These are phyloP conservation scores for Xenus cinereus DNA, from an alignment of 2,113 vertebrate species.

Conservation along the genomic window DNA sequence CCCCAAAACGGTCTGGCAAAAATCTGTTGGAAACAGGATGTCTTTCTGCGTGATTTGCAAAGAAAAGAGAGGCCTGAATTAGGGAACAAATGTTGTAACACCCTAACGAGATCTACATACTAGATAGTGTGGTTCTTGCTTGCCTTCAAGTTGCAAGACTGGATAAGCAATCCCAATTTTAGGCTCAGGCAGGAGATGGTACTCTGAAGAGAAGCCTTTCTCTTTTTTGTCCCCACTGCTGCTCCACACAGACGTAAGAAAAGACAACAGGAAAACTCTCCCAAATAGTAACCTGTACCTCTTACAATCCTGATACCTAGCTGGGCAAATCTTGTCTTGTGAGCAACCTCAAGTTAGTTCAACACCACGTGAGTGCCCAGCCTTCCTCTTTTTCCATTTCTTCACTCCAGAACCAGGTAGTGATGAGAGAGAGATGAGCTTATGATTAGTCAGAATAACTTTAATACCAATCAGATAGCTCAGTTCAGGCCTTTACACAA, in stretches of 20 bases:
- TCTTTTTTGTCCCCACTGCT: neutral
- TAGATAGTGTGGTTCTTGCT: neutral
- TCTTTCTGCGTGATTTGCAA: neutral
- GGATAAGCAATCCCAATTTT: neutral
- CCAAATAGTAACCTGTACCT: neutral
- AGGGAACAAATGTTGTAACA: neutral
- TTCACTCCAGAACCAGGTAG: neutral
- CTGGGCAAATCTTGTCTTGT: neutral
- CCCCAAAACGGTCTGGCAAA: constrained; percentile 1
- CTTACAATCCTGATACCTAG: neutral
- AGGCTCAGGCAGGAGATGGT: neutral
- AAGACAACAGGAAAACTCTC: neutral
- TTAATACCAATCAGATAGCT: neutral
- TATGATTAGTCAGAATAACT: neutral
- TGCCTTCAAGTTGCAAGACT: neutral
- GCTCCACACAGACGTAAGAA: neutral
- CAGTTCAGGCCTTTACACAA: neutral
- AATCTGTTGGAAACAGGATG: constrained; percentile 23
- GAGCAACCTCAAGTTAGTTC: neutral
- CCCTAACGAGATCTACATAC: neutral
- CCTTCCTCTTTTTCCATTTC: neutral
- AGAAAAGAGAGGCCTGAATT: neutral
- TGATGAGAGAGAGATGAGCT: neutral
- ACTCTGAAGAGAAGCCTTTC: neutral
- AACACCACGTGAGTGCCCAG: neutral